Evolutionary conservation across 2,797 vertebrate species (phyloP).

Genomic region (Pristis pectinata): DNA sequence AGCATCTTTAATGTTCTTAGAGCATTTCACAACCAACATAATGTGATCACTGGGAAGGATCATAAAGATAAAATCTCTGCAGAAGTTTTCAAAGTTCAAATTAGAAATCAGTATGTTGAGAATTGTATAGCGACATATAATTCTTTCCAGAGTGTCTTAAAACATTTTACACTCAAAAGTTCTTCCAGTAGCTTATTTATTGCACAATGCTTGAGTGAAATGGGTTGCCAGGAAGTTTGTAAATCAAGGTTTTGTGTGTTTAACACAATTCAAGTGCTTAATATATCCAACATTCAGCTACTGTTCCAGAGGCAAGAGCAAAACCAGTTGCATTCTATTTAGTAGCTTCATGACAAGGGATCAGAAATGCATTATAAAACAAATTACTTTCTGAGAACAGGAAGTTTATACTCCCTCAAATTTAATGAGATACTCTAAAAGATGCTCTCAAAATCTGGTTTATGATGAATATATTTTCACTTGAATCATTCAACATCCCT

Average conservation of each 20-base stretch:
- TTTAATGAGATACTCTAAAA: not conserved
- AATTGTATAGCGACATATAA: not conserved
- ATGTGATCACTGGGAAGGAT: not conserved
- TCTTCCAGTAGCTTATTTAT: not conserved
- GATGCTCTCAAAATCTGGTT: not conserved
- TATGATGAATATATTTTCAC: not conserved
- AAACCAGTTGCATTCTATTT: not conserved
- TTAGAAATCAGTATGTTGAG: not conserved
- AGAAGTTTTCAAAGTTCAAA: not conserved
- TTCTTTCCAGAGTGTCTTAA: not conserved
- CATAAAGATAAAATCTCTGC: not conserved
- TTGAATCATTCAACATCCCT: constrained; percentile 5
- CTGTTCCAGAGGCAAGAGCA: not conserved
- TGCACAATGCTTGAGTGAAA: not conserved
- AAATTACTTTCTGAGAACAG: not conserved
- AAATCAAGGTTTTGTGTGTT: not conserved
- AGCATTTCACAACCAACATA: not conserved
- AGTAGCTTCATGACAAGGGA: not conserved
- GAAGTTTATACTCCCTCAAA: not conserved
- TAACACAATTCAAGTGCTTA: not conserved
- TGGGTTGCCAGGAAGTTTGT: not conserved
- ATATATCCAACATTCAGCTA: not conserved
- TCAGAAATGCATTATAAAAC: not conserved
- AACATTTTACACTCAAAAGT: not conserved
- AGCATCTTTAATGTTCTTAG: not conserved